Conservation (phyloP, 1,140 invertebrate genomes). For the Trichoplusia ni region DNA sequence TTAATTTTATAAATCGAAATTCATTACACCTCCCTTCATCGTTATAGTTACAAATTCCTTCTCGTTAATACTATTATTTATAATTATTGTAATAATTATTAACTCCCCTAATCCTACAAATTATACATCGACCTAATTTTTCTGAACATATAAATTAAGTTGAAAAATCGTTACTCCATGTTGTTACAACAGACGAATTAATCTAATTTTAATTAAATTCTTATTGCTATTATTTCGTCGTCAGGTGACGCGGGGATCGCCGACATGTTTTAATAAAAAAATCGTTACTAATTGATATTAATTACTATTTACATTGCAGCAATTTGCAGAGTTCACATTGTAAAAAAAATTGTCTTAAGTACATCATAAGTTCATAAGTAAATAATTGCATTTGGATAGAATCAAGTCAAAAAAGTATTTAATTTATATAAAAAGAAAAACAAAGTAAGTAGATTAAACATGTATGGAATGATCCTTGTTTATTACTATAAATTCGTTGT, state of each 20-base stretch:
- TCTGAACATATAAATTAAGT: conserved; percentile 70
- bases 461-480: not conserved
- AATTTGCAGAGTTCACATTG: conserved; percentile 14
- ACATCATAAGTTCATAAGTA: conserved; percentile 17
- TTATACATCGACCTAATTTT: conserved; percentile 69
- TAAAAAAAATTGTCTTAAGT: conserved; percentile 30
- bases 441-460: not conserved
- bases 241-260: conserved; percentile 1
- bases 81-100: conserved; percentile 69
- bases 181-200: conserved; percentile 29
- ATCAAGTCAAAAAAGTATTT: not conserved
- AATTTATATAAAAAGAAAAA: not conserved
- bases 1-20: conserved; percentile 81
- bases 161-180: conserved; percentile 56
- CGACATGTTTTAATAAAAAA: conserved; percentile 26
- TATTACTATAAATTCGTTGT: conserved; percentile 28
- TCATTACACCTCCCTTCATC: conserved; percentile 75
- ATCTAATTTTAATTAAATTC: conserved; percentile 31
- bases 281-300: conserved; percentile 11
- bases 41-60: conserved; percentile 80
- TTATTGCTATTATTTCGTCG: conserved; percentile 53
- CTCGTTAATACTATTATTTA: conserved; percentile 73
- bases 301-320: conserved; percentile 25
- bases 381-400: too few relatives aligned
- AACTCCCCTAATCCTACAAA: conserved; percentile 72